These are phyloP conservation scores for Neostethus bicornis DNA, from an alignment of 2,797 vertebrate species.

Conservation along the genomic window DNA sequence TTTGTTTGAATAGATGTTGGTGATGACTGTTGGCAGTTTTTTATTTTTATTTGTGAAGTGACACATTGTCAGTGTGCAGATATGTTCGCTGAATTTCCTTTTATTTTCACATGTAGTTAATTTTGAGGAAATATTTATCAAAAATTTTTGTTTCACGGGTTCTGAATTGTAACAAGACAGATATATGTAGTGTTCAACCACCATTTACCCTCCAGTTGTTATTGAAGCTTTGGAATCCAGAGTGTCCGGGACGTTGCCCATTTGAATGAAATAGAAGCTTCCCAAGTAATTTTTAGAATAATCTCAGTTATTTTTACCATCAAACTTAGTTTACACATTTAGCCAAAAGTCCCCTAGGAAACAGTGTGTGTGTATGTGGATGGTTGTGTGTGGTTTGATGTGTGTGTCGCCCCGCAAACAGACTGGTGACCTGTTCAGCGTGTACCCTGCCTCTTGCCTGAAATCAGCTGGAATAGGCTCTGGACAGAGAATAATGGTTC, in stretches of 20 bases:
- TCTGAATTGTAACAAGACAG: constrained; percentile 51
- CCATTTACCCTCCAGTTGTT: constrained; percentile 51
- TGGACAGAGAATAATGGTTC: too few species aligned
- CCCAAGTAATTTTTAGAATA: constrained; percentile 12
- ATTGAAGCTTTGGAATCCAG: constrained; percentile 52
- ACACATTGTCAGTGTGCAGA: constrained; percentile 25
- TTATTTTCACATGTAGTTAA: constrained; percentile 58
- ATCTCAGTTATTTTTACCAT: constrained; percentile 23
- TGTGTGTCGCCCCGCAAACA: too few species aligned
- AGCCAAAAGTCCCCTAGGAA: too few species aligned
- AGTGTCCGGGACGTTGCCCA: constrained; percentile 12
- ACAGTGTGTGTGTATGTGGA: too few species aligned
- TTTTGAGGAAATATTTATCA: constrained; percentile 42
- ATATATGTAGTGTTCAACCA: constrained; percentile 35
- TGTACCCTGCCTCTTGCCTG: too few species aligned
- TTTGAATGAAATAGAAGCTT: constrained; percentile 43
- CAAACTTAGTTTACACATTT: too few species aligned
- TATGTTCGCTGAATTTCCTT: constrained; percentile 7
- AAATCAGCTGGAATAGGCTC: too few species aligned
- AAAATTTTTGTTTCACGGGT: constrained; percentile 44
- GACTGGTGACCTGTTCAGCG: too few species aligned
- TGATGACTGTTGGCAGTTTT: constrained; percentile 52
- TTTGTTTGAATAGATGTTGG: constrained; percentile 30
- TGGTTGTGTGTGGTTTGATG: too few species aligned
- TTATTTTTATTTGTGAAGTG: constrained; percentile 42